Evolutionary conservation across 2,797 vertebrate genomes (phyloP).

Genomic region (Peromyscus melanophrys): DNA sequence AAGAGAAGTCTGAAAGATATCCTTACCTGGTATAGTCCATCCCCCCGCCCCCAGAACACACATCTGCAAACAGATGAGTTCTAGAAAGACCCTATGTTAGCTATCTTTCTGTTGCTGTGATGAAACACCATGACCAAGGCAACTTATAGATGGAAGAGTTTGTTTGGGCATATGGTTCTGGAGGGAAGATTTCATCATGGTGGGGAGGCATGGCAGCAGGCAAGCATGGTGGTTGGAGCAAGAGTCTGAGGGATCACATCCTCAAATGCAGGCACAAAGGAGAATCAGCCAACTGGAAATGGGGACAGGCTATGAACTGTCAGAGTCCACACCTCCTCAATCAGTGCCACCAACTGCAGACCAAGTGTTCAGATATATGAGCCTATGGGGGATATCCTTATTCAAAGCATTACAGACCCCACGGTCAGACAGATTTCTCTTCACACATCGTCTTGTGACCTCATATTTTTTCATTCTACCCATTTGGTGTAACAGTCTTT

Average conservation of each 20-base stretch:
- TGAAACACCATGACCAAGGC: background rate
- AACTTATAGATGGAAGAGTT: background rate
- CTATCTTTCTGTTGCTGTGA: background rate
- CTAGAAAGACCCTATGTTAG: background rate
- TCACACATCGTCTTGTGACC: too few relatives aligned
- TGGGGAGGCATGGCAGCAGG: background rate
- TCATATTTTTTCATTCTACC: background rate
- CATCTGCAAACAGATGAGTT: background rate
- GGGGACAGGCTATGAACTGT: background rate
- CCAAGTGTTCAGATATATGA: background rate
- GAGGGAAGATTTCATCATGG: too few relatives aligned
- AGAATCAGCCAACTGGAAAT: background rate
- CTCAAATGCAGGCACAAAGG: background rate
- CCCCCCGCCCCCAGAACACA: background rate
- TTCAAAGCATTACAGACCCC: background rate
- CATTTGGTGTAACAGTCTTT: background rate
- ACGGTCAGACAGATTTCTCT: background rate
- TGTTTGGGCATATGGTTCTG: background rate
- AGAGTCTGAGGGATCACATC: background rate
- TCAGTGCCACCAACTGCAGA: background rate
- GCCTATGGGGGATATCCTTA: background rate
- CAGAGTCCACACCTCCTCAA: background rate
- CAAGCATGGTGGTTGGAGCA: background rate
- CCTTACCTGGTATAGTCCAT: background rate
- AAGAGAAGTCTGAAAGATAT: background rate